Percentiles rank a stretch among this genome's conserved stretches.
phyloP scores from a whole-genome alignment of 2,113 vertebrate species.

The Delphinus delphis region DNA sequence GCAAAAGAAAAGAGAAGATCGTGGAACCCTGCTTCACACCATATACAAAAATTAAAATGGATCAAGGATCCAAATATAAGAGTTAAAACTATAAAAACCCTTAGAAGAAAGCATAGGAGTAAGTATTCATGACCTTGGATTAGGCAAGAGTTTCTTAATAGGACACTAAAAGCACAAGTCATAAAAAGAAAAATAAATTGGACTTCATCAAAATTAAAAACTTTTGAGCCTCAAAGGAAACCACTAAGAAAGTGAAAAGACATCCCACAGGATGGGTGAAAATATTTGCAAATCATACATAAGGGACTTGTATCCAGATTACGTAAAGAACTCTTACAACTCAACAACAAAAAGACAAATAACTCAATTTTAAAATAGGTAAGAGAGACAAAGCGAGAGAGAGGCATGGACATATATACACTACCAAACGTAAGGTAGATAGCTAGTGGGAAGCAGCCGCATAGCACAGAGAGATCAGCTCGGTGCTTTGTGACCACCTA shows the following conservation, averaged over 20 bases:
- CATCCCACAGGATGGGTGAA: background rate
- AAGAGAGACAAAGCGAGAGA: background rate
- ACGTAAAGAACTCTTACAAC: background rate
- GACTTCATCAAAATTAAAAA: background rate
- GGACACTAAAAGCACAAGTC: background rate
- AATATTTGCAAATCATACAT: constrained; percentile 12
- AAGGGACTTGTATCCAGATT: background rate
- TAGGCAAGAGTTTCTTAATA: background rate
- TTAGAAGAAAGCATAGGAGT: background rate
- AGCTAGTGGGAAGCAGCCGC: too few relatives aligned
- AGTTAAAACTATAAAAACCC: background rate
- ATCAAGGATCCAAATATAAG: background rate
- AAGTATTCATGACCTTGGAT: background rate
- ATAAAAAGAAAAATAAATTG: background rate
- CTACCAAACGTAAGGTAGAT: too few relatives aligned
- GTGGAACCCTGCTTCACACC: background rate
- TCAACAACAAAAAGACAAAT: background rate
- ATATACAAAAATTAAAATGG: constrained; percentile 8
- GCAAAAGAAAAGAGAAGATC: background rate
- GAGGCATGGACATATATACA: too few relatives aligned
- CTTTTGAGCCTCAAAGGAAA: background rate
- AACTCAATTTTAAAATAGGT: background rate
- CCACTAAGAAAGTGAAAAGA: background rate
- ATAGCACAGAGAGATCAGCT: too few relatives aligned
- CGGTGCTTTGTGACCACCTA: too few relatives aligned